Evolutionary conservation across 2,888 invertebrate species (phyloP), one percentile per base, ranked within the genome.

Genomic region (Meteorus colon): DNA sequence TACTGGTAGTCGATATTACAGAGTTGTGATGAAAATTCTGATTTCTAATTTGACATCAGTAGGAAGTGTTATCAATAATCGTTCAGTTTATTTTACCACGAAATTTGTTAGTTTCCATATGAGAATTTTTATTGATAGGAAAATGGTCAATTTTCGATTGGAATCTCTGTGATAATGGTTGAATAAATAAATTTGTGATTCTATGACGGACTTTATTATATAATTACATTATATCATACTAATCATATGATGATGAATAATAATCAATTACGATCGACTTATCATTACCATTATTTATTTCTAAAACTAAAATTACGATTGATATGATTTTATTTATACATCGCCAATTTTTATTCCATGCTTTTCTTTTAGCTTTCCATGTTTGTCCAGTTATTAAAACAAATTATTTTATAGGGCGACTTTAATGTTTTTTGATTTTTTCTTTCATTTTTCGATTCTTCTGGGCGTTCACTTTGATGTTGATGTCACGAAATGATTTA

Each of bases 301-400:
- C 12, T 5, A 19, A 41, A 65, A 19, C 41, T 65, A 65, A 37
- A 86, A 8, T 55, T 85, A 86, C 85, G 86, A 87, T 86, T 89
- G 89, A 89, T 89, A 89, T 89, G 89, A 86, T 84, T 89, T 87
- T 86, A 86, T 89, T 88, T 89, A 87, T 88, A 88, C 88, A 88
- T 81, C 82, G 81, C 81, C 80, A 72, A 70, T 74, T 81, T 77
- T 80, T 80, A 81, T 77, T 78, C 1, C 12, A 74, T 19, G 10
- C 65, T 24, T 24, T 34, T 34, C 5, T 1, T 34, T 34, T 34
- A 6, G 34, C 6, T 16, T 4, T n/a, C n/a, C 3, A 48, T 48
- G 45, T 66, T 41, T 8, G 70, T 60, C 75, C 80, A 78, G 77
- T 70, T 75, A 37, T 71, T 77, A 65, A 55, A 41, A 41, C 41